Evolutionary conservation across 1,140 invertebrate species (phyloP).

Genomic region (Chironomus tepperi): DNA sequence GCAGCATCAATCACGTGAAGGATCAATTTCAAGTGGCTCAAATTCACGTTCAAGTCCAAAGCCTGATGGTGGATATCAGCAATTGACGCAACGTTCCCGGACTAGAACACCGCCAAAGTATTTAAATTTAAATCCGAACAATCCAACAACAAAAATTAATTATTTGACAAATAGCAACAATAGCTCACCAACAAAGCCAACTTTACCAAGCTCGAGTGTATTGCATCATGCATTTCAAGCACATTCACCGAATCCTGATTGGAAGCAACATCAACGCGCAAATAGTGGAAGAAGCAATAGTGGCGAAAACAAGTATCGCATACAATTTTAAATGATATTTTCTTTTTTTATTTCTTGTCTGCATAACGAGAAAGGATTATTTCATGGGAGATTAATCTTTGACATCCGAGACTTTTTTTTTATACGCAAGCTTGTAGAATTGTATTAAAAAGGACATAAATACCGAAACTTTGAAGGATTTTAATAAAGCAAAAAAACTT

Average conservation of each 20-base stretch:
- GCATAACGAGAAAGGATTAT: too few species aligned
- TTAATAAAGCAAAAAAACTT: constrained; percentile 6
- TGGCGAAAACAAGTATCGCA: constrained; percentile 26
- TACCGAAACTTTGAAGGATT: too few species aligned
- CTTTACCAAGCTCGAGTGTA: constrained; percentile 8
- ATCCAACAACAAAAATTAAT: neutral
- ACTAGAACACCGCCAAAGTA: constrained; percentile 26
- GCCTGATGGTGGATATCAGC: constrained; percentile 19
- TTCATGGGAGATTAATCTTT: too few species aligned
- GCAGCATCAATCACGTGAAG: constrained; percentile 22
- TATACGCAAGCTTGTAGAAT: too few species aligned
- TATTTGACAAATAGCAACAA: neutral
- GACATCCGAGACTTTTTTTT: too few species aligned
- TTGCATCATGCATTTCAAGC: constrained; percentile 24
- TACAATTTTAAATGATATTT: constrained; percentile 26
- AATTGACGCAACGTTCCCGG: neutral
- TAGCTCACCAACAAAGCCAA: constrained; percentile 17
- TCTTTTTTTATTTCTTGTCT: neutral
- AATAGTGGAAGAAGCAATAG: constrained; percentile 20
- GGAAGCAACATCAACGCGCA: constrained; percentile 16
- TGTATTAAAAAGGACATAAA: too few species aligned
- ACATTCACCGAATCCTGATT: constrained; percentile 24
- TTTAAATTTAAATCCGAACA: constrained; percentile 4
- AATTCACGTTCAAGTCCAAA: constrained; percentile 26
- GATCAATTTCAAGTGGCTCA: constrained; percentile 24